Percentiles rank a stretch among this genome's conserved stretches.
Evolutionary conservation across 2,888 invertebrate species (phyloP).

Genomic region (Drosophila austrosaltans): DNA sequence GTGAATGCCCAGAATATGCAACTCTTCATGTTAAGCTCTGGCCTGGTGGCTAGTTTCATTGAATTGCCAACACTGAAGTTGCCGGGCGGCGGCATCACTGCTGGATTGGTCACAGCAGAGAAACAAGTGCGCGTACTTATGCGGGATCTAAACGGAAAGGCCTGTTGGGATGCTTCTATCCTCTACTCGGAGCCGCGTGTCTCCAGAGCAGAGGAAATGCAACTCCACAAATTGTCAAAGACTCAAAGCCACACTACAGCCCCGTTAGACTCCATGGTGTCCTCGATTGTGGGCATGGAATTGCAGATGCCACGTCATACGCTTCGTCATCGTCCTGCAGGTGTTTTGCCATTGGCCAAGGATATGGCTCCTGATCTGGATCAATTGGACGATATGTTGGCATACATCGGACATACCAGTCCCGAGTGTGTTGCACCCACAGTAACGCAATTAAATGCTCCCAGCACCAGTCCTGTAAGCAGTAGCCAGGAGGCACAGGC

Average conservation of each 20-base stretch:
- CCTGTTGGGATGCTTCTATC: constrained; percentile 97
- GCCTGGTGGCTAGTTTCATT: constrained; percentile 93
- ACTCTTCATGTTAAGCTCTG: constrained; percentile 92
- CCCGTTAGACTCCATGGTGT: constrained; percentile 67
- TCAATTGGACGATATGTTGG: constrained; percentile 95
- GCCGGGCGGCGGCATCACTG: constrained; percentile 90
- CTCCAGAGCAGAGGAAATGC: constrained; percentile 40
- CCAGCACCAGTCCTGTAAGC: constrained; percentile 90
- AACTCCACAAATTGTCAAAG: background rate
- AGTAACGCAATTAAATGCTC: constrained; percentile 90
- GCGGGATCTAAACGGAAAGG: constrained; percentile 96
- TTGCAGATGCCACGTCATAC: constrained; percentile 88
- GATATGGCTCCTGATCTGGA: constrained; percentile 94
- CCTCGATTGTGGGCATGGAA: constrained; percentile 83
- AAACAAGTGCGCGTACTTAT: constrained; percentile 94
- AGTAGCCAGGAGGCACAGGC: constrained; percentile 92
- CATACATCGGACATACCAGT: constrained; percentile 95
- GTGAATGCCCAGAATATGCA: constrained; percentile 93
- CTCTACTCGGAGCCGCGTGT: constrained; percentile 89
- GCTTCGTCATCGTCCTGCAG: constrained; percentile 88
- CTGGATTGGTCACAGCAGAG: constrained; percentile 91
- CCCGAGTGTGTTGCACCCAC: constrained; percentile 90
- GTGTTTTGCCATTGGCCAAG: constrained; percentile 91
- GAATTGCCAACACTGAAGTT: constrained; percentile 93
- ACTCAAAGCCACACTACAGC: constrained; percentile 44